Conservation (phyloP, 2,888 invertebrate species). For the Prosapia bicincta region DNA sequence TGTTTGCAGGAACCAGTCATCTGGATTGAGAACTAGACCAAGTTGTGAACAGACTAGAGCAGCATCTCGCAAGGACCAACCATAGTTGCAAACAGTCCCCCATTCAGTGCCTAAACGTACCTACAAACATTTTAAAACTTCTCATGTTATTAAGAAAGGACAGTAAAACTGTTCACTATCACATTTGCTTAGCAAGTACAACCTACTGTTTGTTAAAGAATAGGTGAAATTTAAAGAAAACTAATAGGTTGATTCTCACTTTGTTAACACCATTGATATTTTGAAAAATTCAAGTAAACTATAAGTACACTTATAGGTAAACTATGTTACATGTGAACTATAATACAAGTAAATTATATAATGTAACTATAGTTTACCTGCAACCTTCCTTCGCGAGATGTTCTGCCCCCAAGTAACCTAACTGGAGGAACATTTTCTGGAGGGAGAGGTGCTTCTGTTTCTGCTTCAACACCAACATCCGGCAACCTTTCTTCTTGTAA, state of each 20-base stretch:
- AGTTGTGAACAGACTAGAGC: slow-evolving; percentile 94
- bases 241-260: too few species aligned
- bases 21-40: slow-evolving; percentile 87
- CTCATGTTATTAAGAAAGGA: too few species aligned
- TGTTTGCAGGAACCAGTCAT: slow-evolving; percentile 83
- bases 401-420: slow-evolving; percentile 54
- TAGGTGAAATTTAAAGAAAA: not conserved
- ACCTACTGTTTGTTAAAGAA: too few species aligned
- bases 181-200: too few species aligned
- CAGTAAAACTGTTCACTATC: too few species aligned
- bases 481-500: slow-evolving; percentile 62
- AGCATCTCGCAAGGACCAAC: slow-evolving; percentile 89
- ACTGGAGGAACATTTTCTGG: slow-evolving; percentile 32
- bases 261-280: too few species aligned
- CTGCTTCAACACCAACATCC: slow-evolving; percentile 52
- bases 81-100: slow-evolving; percentile 97
- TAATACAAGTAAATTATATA: too few species aligned
- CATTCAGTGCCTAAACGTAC: slow-evolving; percentile 81
- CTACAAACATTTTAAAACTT: too few species aligned
- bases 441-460: slow-evolving; percentile 30
- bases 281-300: too few species aligned
- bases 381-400: slow-evolving; percentile 79
- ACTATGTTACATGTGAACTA: too few species aligned
- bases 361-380: slow-evolving; percentile 50
- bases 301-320: too few species aligned